Percentiles rank a stretch among this genome's conserved stretches.
phyloP scores from a whole-genome alignment of 2,888 invertebrate species.

The Sinopyrophorus schimmeli region DNA sequence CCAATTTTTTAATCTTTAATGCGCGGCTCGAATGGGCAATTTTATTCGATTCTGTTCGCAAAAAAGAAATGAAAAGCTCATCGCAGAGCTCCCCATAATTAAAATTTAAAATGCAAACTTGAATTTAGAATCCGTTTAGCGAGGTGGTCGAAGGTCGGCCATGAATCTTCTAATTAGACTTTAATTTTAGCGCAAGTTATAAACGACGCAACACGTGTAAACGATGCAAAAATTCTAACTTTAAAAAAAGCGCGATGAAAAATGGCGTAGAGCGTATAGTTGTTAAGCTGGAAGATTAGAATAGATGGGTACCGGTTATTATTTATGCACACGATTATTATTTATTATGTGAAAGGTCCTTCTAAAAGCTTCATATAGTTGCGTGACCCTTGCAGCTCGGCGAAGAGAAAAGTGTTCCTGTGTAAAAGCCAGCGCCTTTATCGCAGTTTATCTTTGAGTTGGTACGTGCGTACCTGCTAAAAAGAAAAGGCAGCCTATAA shows the following conservation, averaged over 20 bases:
- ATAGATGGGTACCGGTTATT: slow-evolving; percentile 39
- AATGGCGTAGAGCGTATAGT: slow-evolving; percentile 26
- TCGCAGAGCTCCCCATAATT: too few species aligned
- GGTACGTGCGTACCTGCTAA: slow-evolving; percentile 49
- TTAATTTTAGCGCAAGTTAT: slow-evolving; percentile 14
- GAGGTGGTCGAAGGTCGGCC: too few species aligned
- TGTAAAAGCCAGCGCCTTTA: slow-evolving; percentile 46
- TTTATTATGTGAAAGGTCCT: slow-evolving; percentile 47
- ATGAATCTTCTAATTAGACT: too few species aligned
- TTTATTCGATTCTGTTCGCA: too few species aligned
- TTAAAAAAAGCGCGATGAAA: slow-evolving; percentile 19
- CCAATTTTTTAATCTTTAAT: too few species aligned
- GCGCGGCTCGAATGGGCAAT: too few species aligned
- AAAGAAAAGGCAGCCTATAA: slow-evolving; percentile 46
- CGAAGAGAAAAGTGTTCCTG: slow-evolving; percentile 44
- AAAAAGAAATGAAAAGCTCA: too few species aligned
- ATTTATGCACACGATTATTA: slow-evolving; percentile 45
- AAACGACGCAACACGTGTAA: slow-evolving; percentile 10
- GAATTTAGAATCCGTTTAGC: too few species aligned
- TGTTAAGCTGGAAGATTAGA: slow-evolving; percentile 37
- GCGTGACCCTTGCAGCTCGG: slow-evolving; percentile 44
- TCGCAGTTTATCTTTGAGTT: slow-evolving; percentile 44
- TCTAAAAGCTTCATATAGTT: slow-evolving; percentile 46
- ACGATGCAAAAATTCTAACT: slow-evolving; percentile 13
- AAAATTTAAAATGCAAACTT: too few species aligned